Evolutionary conservation across 2,113 vertebrate genomes (phyloP).

Genomic region (Hassar affinis): DNA sequence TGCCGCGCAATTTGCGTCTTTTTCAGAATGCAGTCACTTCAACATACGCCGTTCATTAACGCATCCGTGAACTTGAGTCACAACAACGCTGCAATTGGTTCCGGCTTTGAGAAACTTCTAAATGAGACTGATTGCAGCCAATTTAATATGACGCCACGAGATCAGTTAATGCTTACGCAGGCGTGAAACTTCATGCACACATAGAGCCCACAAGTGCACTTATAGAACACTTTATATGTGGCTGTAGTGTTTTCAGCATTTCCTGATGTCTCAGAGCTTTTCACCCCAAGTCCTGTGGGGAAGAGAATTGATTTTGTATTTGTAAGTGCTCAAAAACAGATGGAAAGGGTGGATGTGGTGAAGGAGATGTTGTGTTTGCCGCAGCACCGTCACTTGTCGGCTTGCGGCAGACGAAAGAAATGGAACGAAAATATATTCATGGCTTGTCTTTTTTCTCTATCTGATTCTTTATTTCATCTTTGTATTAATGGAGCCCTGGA

Average conservation of each 20-base stretch:
- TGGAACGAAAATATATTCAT: constrained; percentile 10
- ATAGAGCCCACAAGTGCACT: constrained; percentile 6
- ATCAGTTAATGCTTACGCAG: not conserved
- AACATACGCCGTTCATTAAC: constrained; percentile 47
- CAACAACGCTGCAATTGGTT: constrained; percentile 28
- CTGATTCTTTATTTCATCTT: constrained; percentile 27
- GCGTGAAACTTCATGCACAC: not conserved
- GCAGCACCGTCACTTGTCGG: not conserved
- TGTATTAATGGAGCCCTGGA: constrained; percentile 17
- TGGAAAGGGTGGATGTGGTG: not conserved
- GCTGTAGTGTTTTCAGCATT: constrained; percentile 6
- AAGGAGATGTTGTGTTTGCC: not conserved
- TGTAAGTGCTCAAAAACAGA: not conserved
- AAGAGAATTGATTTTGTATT: constrained; percentile 29
- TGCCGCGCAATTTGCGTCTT: constrained; percentile 43
- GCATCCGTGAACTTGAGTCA: constrained; percentile 21
- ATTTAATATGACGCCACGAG: not conserved
- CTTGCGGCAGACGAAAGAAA: not conserved
- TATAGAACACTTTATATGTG: constrained; percentile 10
- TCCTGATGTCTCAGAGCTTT: not conserved
- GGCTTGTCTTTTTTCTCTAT: not conserved
- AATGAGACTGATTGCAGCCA: constrained; percentile 37
- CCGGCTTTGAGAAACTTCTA: constrained; percentile 24
- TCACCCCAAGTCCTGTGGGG: not conserved
- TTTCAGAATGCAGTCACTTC: constrained; percentile 43